Conservation (phyloP, 2,797 vertebrate genomes). For the Pogoniulus pusillus region DNA sequence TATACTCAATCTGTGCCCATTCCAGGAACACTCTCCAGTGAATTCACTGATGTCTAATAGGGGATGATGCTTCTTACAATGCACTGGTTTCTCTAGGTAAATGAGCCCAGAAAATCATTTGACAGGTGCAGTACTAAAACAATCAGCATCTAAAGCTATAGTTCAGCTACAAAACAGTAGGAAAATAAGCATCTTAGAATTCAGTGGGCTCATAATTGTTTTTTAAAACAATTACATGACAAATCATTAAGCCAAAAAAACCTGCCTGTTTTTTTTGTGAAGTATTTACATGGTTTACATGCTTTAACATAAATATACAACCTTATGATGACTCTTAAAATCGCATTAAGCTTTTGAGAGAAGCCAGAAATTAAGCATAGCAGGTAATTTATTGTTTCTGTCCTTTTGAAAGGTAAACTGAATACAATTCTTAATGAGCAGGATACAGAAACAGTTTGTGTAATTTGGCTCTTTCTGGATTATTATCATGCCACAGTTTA, state of each 20-base stretch:
- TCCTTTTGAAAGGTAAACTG: background rate
- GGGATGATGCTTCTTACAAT: background rate
- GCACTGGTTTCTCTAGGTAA: background rate
- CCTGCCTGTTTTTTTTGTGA: background rate
- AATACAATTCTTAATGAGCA: background rate
- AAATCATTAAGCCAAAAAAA: background rate
- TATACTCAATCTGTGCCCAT: background rate
- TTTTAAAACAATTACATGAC: background rate
- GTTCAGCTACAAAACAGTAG: background rate
- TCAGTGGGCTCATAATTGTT: background rate
- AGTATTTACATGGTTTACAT: background rate
- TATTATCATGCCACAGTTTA: background rate
- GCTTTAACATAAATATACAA: background rate
- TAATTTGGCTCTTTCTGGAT: background rate
- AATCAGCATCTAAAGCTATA: background rate
- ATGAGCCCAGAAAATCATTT: background rate
- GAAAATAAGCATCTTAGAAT: background rate
- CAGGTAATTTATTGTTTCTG: background rate
- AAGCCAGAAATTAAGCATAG: background rate
- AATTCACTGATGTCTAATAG: background rate
- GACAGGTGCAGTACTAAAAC: background rate
- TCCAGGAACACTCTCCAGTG: background rate
- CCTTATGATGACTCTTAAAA: background rate
- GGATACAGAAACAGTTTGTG: background rate
- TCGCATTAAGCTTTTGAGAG: background rate